Conservation (phyloP, 2,113 vertebrate genomes). For the Corynorhinus townsendii region DNA sequence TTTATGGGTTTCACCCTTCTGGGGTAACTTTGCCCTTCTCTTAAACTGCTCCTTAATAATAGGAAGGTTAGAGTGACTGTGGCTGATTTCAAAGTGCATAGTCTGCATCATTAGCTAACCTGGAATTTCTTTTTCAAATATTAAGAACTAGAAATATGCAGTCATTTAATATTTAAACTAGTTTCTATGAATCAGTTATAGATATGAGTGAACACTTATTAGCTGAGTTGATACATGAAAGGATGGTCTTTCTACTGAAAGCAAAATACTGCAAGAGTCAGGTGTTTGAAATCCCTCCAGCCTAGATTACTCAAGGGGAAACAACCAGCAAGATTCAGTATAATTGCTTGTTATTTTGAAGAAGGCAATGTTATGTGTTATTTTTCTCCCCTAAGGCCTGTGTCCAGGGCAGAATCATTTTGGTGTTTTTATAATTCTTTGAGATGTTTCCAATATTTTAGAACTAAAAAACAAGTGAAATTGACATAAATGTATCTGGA, state of each 20-base stretch:
- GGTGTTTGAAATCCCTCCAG: slow-evolving; percentile 60
- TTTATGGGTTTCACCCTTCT: background rate
- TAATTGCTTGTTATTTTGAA: slow-evolving; percentile 71
- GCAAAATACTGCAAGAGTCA: slow-evolving; percentile 32
- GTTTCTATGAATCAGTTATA: background rate
- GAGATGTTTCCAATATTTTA: slow-evolving; percentile 3
- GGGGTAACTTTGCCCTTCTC: background rate
- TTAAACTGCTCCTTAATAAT: background rate
- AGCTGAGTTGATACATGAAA: slow-evolving; percentile 26
- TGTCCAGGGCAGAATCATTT: slow-evolving; percentile 43
- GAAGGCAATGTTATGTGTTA: slow-evolving; percentile 64
- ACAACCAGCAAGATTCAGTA: slow-evolving; percentile 41
- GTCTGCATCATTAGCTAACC: background rate
- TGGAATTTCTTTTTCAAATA: background rate
- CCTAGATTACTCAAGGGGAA: slow-evolving; percentile 68
- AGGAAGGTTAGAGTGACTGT: background rate
- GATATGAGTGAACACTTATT: background rate
- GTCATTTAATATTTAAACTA: slow-evolving; percentile 28
- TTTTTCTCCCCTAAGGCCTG: slow-evolving; percentile 33
- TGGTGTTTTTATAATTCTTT: slow-evolving; percentile 21
- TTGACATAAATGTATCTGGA: background rate
- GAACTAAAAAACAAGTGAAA: slow-evolving; percentile 33
- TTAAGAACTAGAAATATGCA: background rate
- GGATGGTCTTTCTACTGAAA: slow-evolving; percentile 19
- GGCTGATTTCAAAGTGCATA: background rate